A percentile compares a stretch with the other conserved stretches of the same genome.
Evolutionary conservation across 2,888 invertebrate species (phyloP).

Genomic region (Buathra laborator): DNA sequence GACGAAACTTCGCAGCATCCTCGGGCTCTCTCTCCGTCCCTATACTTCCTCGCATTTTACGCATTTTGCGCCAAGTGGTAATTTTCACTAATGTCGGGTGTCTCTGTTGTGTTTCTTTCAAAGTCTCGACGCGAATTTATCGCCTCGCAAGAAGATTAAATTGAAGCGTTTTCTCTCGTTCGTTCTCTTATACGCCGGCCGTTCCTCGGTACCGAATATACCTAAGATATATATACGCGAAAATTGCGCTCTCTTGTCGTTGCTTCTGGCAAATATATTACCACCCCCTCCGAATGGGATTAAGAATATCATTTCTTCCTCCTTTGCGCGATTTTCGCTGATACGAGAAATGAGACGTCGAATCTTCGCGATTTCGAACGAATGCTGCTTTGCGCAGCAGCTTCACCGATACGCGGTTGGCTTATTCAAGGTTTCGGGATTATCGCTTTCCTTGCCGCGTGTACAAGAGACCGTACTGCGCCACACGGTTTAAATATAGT

Average conservation of each 20-base stretch:
- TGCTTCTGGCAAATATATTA: slow-evolving; percentile 60
- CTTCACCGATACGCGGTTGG: slow-evolving; percentile 45
- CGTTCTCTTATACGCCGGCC: background rate
- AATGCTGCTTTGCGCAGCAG: slow-evolving; percentile 25
- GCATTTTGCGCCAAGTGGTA: slow-evolving; percentile 80
- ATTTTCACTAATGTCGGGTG: slow-evolving; percentile 80
- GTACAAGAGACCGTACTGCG: slow-evolving; percentile 10
- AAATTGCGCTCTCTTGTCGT: background rate
- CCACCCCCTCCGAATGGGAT: slow-evolving; percentile 45
- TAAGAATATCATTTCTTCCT: slow-evolving; percentile 57
- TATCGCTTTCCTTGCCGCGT: slow-evolving; percentile 44
- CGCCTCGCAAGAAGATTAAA: slow-evolving; percentile 72
- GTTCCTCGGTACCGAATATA: slow-evolving; percentile 1
- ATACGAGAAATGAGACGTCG: background rate
- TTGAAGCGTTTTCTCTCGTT: slow-evolving; percentile 51
- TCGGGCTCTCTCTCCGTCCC: slow-evolving; percentile 42
- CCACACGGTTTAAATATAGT: slow-evolving; percentile 65
- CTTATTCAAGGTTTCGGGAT: slow-evolving; percentile 62
- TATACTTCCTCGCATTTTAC: slow-evolving; percentile 63
- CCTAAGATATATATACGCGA: slow-evolving; percentile 3
- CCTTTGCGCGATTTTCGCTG: background rate
- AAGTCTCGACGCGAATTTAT: slow-evolving; percentile 71
- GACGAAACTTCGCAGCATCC: slow-evolving; percentile 8
- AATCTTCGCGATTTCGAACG: background rate
- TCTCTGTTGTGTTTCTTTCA: slow-evolving; percentile 74